phyloP scores from a whole-genome alignment of 2,888 invertebrate genomes.

The Crematogaster levior region DNA sequence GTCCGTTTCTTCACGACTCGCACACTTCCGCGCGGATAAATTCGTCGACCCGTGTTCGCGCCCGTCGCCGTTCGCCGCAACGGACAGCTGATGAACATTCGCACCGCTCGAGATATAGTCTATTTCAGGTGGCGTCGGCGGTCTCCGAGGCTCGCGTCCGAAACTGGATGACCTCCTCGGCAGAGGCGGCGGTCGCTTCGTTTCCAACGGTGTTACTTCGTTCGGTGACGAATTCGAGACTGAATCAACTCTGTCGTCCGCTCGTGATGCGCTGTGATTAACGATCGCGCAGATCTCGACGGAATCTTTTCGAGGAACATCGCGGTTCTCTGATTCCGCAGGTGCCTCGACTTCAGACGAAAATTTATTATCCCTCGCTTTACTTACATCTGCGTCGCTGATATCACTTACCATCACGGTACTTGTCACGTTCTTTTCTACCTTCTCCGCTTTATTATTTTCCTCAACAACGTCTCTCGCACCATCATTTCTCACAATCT shows the following conservation, averaged over 20 bases:
- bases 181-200: constrained; percentile 47
- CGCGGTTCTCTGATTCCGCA: neutral
- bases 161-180: constrained; percentile 72
- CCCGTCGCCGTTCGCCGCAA: constrained; percentile 15
- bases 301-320: neutral
- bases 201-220: constrained; percentile 35
- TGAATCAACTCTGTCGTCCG: neutral
- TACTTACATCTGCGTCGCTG: neutral
- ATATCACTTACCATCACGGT: neutral
- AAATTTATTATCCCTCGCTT: neutral
- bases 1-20: neutral
- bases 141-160: constrained; percentile 64
- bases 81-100: neutral
- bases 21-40: constrained; percentile 21
- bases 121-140: constrained; percentile 71
- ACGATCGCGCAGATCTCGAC: neutral
- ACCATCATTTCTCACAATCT: constrained; percentile 8
- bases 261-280: neutral
- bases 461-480: neutral
- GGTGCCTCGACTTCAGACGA: neutral
- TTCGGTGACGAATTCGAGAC: neutral
- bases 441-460: neutral
- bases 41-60: constrained; percentile 16
- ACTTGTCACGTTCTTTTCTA: neutral
- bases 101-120: constrained; percentile 61